Conservation (phyloP, 2,888 invertebrate species). For the Clivina fossor region DNA sequence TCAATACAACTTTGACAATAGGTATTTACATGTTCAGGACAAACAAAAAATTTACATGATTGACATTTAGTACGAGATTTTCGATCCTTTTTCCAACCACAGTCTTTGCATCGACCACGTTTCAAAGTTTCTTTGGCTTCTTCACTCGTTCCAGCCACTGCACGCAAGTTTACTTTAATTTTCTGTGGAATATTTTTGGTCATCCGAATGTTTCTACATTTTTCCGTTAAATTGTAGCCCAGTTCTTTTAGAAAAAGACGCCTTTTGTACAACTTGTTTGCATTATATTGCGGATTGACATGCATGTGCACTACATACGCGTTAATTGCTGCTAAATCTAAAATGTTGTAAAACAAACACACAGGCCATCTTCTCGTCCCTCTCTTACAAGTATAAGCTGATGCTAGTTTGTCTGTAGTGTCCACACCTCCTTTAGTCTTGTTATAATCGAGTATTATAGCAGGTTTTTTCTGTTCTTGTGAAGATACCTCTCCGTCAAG, state of each 20-base stretch:
- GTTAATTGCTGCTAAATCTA: conserved; percentile 3
- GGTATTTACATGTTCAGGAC: neutral
- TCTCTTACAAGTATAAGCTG: conserved; percentile 12
- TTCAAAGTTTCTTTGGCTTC: no score
- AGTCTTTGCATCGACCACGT: conserved; percentile 6
- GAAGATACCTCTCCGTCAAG: neutral
- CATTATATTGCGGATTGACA: conserved; percentile 2
- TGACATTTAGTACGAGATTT: conserved; percentile 3
- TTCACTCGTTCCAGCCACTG: conserved; percentile 1
- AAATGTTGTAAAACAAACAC: conserved; percentile 8
- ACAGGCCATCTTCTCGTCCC: conserved; percentile 16
- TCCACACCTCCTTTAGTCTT: conserved; percentile 1
- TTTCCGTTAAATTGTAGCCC: conserved; percentile 11
- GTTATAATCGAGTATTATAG: neutral
- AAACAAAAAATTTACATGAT: conserved; percentile 3
- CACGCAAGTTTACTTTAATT: conserved; percentile 7
- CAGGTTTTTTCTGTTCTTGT: conserved; percentile 2
- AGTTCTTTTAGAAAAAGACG: conserved; percentile 1
- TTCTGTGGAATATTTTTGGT: conserved; percentile 1
- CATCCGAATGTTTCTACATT: conserved; percentile 4
- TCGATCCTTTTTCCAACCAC: conserved; percentile 4
- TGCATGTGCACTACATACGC: conserved; percentile 4
- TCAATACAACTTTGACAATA: neutral
- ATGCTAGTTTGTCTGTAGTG: conserved; percentile 8
- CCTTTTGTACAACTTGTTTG: conserved; percentile 6